phyloP scores from a whole-genome alignment of 2,888 invertebrate genomes.

The Amblyteles armatorius region DNA sequence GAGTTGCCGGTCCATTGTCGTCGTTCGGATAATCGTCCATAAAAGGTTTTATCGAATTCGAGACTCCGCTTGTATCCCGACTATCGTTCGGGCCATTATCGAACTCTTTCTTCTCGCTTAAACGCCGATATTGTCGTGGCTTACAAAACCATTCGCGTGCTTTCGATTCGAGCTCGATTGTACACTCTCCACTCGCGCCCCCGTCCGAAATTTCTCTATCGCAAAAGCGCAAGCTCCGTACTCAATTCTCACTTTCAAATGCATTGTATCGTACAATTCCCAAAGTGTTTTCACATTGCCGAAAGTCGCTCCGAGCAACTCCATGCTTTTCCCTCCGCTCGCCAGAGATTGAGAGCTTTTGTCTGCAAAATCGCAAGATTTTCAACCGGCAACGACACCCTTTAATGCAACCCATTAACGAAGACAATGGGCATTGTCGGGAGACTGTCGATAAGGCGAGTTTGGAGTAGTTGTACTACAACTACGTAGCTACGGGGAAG shows the following conservation, averaged over 20 bases:
- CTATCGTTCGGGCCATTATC: conserved; percentile 59
- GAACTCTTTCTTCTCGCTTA: conserved; percentile 48
- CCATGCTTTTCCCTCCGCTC: conserved; percentile 28
- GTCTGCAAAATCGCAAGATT: conserved; percentile 64
- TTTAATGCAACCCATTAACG: conserved; percentile 70
- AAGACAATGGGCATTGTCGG: conserved; percentile 71
- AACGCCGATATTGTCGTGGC: conserved; percentile 56
- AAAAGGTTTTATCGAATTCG: conserved; percentile 63
- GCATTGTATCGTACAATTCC: conserved; percentile 44
- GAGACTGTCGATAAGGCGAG: conserved; percentile 54
- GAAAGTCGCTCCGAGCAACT: conserved; percentile 40
- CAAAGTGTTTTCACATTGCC: conserved; percentile 44
- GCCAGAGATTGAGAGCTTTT: conserved; percentile 44
- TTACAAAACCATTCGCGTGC: conserved; percentile 52
- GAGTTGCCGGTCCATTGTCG: conserved; percentile 55
- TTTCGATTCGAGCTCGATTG: conserved; percentile 48
- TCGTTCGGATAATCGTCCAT: conserved; percentile 50
- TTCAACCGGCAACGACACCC: conserved; percentile 60
- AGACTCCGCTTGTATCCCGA: not conserved
- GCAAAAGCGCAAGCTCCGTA: conserved; percentile 48
- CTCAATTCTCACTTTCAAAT: conserved; percentile 36
- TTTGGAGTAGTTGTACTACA: conserved; percentile 37
- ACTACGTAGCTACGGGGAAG: conserved; percentile 3
- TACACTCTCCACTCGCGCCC: not conserved
- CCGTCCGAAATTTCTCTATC: conserved; percentile 25